A percentile compares a stretch with the other conserved stretches of the same genome.
Evolutionary conservation across 2,888 invertebrate species (phyloP).

Genomic region (Philereme transversata): DNA sequence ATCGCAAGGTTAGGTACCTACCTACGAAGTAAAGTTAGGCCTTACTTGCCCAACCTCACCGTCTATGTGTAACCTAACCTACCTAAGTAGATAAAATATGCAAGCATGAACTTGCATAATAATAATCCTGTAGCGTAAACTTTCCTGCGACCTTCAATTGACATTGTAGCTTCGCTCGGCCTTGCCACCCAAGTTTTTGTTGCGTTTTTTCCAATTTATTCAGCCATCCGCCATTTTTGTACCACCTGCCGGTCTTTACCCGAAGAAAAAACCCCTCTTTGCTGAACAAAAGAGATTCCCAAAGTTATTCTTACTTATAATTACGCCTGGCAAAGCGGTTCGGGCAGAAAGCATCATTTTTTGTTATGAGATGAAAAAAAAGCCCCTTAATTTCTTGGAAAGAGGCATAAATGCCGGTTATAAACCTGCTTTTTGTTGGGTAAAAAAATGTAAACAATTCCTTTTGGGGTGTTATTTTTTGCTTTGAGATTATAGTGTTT

Average conservation of each 20-base stretch:
- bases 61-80: too few species aligned
- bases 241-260: constrained; percentile 83
- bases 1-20: too few species aligned
- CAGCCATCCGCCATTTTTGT: constrained; percentile 72
- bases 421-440: constrained; percentile 58
- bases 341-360: constrained; percentile 65
- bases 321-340: constrained; percentile 75
- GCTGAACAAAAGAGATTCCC: constrained; percentile 75
- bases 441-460: constrained; percentile 80
- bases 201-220: constrained; percentile 66
- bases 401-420: constrained; percentile 59
- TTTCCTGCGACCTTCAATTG: constrained; percentile 70
- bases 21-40: too few species aligned
- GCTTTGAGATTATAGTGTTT: background rate
- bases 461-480: constrained; percentile 33
- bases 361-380: constrained; percentile 67
- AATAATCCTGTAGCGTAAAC: background rate
- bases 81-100: too few species aligned
- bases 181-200: constrained; percentile 66
- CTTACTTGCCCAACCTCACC: too few species aligned
- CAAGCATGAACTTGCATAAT: too few species aligned
- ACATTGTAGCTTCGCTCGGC: constrained; percentile 61
- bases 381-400: constrained; percentile 63
- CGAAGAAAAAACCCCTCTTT: constrained; percentile 77
- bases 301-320: constrained; percentile 81